phyloP scores from a whole-genome alignment of 2,113 vertebrate genomes.

The Oceanites oceanicus region DNA sequence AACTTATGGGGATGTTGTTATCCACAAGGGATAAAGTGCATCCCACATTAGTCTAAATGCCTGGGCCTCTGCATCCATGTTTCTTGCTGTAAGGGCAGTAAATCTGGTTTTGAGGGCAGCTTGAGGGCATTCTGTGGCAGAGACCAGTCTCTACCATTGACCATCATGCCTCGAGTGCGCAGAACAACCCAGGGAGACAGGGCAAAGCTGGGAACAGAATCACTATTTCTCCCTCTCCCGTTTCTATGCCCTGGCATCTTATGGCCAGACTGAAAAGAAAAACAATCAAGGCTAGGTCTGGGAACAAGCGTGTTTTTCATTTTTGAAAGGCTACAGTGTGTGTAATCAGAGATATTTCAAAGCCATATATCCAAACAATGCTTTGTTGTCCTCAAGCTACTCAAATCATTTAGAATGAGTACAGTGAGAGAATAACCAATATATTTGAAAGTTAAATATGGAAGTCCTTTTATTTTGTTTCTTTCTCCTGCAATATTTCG shows the following conservation, averaged over 20 bases:
- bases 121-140: background rate
- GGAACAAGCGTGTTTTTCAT: background rate
- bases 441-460: background rate
- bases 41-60: no score
- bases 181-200: background rate
- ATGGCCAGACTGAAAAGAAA: background rate
- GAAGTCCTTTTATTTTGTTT: background rate
- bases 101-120: background rate
- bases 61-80: background rate
- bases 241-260: background rate
- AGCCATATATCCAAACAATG: background rate
- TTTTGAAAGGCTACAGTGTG: background rate
- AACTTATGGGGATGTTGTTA: background rate
- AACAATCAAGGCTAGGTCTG: background rate
- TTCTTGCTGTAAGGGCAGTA: background rate
- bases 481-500: background rate
- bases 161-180: background rate
- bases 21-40: background rate
- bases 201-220: background rate
- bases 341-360: background rate
- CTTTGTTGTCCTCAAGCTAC: background rate
- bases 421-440: background rate
- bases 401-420: background rate
- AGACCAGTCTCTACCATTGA: background rate
- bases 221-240: background rate